Evolutionary conservation across 1,140 invertebrate species (phyloP), one percentile per base, ranked within the genome.

Genomic region (Ostrea denselamellosa): DNA sequence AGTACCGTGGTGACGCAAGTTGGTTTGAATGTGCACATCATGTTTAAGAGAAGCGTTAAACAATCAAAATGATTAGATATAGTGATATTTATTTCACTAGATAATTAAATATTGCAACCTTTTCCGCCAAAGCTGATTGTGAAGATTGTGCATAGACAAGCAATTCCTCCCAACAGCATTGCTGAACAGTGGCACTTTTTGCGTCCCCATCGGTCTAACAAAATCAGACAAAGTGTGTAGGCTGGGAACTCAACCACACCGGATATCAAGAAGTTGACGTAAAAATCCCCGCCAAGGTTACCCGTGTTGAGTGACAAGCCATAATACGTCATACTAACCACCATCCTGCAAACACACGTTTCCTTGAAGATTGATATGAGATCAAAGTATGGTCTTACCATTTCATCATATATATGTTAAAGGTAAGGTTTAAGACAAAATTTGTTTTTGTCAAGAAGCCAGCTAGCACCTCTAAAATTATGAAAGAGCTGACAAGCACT

Each of bases 201-300:
- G 14, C 93, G 84, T 8, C 93, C 93, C 8, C 90, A 56, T 85
- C 90, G 84, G 81, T 92, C 90, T 28, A 94, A 68, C n/a, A 94
- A 82, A 1, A 92, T 12, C 7, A 93, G 85, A 56, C 89, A 90
- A 25, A 92, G 62, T 7, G 91, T 85, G 87, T 93, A 92, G 7
- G 96, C 97, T 0, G 97, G 97, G 88, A 97, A 95, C 95, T 98
- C 97, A 0, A 98, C 97, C 12, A 96, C 93, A 1, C 97, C 97
- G 22, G 90, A 90, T 44, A 93, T 88, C 1, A 92, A 85, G 56
- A 93, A 93, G 87, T 94, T 94, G 44, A 93, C 56, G 90, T 95
- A 95, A 87, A 94, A 86, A 88, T 91, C 90, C 22, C 94, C 91
- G 14, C 91, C 91, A 0, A 94, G 89, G 83, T 91, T 90, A 0